phyloP scores from a whole-genome alignment of 2,888 invertebrate genomes.

The Sphaerophoria taeniata region DNA sequence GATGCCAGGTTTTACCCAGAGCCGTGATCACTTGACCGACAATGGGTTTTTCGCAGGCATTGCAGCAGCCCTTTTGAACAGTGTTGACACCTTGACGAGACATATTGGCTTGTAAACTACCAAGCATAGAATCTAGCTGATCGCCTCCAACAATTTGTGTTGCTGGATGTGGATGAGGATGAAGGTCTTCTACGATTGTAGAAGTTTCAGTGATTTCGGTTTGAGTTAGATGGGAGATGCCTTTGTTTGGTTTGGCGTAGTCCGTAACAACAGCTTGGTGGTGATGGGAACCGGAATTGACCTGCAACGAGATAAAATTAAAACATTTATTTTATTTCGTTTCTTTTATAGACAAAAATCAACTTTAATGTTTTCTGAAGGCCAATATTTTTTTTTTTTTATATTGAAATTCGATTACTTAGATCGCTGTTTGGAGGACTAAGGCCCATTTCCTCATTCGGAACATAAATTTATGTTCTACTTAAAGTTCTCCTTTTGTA shows the following conservation, averaged over 20 bases:
- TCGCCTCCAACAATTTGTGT: slow-evolving; percentile 78
- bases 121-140: slow-evolving; percentile 85
- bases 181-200: slow-evolving; percentile 80
- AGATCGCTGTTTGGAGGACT: no score
- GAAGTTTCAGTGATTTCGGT: slow-evolving; percentile 80
- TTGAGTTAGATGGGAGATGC: slow-evolving; percentile 83
- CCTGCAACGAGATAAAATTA: slow-evolving; percentile 82
- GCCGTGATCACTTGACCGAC: slow-evolving; percentile 98
- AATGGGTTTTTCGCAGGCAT: slow-evolving; percentile 99
- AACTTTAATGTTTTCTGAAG: background rate
- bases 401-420: no score
- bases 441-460: no score
- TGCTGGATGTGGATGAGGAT: slow-evolving; percentile 19
- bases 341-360: background rate
- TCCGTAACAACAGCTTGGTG: slow-evolving; percentile 88
- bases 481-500: no score
- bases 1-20: slow-evolving; percentile 99
- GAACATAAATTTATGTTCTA: no score
- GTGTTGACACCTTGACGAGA: slow-evolving; percentile 99
- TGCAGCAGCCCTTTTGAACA: slow-evolving; percentile 99
- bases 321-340: slow-evolving; percentile 4
- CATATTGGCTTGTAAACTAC: slow-evolving; percentile 95
- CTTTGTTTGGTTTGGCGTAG: slow-evolving; percentile 88
- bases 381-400: background rate
- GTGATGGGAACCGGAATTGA: slow-evolving; percentile 85